Base-by-base conservation (phyloP, 2,113 vertebrate species). In the Tonatia bakeri region DNA sequence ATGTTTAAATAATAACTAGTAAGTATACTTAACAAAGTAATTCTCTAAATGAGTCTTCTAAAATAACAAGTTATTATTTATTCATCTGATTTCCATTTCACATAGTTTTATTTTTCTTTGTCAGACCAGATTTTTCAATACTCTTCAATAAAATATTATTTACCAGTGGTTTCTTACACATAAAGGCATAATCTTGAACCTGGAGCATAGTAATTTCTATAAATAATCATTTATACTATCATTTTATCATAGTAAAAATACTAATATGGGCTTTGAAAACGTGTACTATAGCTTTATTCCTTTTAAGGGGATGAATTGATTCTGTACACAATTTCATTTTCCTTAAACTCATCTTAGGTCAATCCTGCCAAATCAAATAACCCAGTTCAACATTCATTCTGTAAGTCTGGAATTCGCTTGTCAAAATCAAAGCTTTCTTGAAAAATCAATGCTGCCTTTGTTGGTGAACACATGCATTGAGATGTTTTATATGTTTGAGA, bases 401-500 rank as follows among this genome's bases (percentile, higher is more conserved):
- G 3, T 11, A 64, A 50, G 1, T 94, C 97, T 86, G 81, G 54
- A 82, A 89, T 83, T 76, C 47, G n/a, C 64, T 96, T 70, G n/a
- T 95, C 69, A 89, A 94, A 96, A 82, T 80, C 36, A 79, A 95
- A 97, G 22, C 11, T 31, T 7, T 56, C 47, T 86, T 88, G 54
- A 94, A 92, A 95, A 95, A 92, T 93, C 92, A 92, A 59, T 77
- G n/a, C 40, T 67, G 38, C 65, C 54, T 87, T 94, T 94, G 47
- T 96, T 91, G 28, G 36, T 43, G 15, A 72, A 81, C 26, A 70
- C 73, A 65, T 96, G 87, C 92, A 88, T 72, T 90, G 87, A 83
- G 4, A 73, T 79, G 38, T 89, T 92, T 79, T 88, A 54, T 94
- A 4, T 72, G 47, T 96, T 89, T 90, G 31, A 40, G 12, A 83